phyloP scores from a whole-genome alignment of 2,113 vertebrate species.

The Mirounga angustirostris region DNA sequence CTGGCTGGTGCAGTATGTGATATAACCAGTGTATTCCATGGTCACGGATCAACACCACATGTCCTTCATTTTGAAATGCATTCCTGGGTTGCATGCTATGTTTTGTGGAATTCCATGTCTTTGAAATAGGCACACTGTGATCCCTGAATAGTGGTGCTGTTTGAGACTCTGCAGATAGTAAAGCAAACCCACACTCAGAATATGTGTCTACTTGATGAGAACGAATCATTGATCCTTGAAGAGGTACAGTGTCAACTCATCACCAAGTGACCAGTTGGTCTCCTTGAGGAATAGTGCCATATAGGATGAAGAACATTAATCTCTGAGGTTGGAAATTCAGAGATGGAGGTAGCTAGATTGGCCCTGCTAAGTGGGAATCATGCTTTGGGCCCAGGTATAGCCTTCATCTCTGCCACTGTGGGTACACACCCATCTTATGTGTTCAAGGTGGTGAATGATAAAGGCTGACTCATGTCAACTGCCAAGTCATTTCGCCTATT shows the following conservation, averaged over 20 bases:
- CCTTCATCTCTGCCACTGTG: not conserved
- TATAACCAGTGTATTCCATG: not conserved
- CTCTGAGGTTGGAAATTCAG: constrained; percentile 22
- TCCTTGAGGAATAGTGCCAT: not conserved
- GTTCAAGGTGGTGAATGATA: not conserved
- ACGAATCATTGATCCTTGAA: constrained; percentile 8
- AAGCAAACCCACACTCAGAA: not conserved
- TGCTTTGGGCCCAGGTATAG: not conserved
- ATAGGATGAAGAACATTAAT: not conserved
- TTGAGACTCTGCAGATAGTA: not conserved
- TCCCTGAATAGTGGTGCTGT: not conserved
- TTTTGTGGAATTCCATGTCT: not conserved
- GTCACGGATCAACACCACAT: not conserved
- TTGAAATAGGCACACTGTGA: not conserved
- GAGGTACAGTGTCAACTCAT: not conserved
- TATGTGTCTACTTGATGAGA: not conserved
- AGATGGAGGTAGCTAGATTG: not conserved
- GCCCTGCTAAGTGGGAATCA: not conserved
- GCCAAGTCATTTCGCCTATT: not conserved
- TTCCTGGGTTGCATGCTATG: not conserved
- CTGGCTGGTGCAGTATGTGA: not conserved
- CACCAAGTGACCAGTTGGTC: not conserved
- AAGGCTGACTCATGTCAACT: not conserved
- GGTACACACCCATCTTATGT: not conserved
- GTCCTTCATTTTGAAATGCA: not conserved